Evolutionary conservation across 2,888 invertebrate species (phyloP).

Genomic region (Erynnis tages): DNA sequence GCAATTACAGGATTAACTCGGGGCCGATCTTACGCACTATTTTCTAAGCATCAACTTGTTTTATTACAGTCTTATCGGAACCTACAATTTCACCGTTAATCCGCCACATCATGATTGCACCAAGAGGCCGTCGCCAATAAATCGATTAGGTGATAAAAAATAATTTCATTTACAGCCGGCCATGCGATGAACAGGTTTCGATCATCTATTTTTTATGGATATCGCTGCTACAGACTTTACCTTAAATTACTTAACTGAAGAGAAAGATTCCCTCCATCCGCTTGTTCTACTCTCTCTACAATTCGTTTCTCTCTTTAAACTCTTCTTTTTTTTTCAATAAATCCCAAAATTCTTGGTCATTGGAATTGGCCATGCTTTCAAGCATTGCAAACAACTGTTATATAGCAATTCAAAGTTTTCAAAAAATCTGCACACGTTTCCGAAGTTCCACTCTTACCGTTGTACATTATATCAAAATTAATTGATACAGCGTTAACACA

Average conservation of each 20-base stretch:
- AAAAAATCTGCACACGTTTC: too few species aligned
- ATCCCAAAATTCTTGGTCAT: too few species aligned
- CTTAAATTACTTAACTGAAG: neutral
- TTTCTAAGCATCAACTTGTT: constrained; percentile 33
- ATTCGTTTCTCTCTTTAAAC: too few species aligned
- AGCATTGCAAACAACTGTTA: too few species aligned
- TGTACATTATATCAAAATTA: too few species aligned
- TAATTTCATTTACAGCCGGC: constrained; percentile 17
- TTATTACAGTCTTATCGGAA: constrained; percentile 31
- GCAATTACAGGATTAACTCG: neutral
- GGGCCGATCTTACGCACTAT: constrained; percentile 8
- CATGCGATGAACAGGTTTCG: constrained; percentile 9
- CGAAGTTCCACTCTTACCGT: neutral
- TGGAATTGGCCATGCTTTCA: too few species aligned
- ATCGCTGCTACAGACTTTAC: neutral
- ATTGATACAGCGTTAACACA: neutral
- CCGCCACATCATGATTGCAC: constrained; percentile 33
- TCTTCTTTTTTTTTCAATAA: too few species aligned
- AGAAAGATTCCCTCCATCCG: neutral
- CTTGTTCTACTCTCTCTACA: too few species aligned
- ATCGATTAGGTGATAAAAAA: constrained; percentile 32
- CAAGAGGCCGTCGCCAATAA: constrained; percentile 31
- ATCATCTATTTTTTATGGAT: constrained; percentile 3
- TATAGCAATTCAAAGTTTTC: too few species aligned
- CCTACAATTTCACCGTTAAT: constrained; percentile 56